phyloP scores from a whole-genome alignment of 1,140 invertebrate genomes.

The Drosophila auraria region DNA sequence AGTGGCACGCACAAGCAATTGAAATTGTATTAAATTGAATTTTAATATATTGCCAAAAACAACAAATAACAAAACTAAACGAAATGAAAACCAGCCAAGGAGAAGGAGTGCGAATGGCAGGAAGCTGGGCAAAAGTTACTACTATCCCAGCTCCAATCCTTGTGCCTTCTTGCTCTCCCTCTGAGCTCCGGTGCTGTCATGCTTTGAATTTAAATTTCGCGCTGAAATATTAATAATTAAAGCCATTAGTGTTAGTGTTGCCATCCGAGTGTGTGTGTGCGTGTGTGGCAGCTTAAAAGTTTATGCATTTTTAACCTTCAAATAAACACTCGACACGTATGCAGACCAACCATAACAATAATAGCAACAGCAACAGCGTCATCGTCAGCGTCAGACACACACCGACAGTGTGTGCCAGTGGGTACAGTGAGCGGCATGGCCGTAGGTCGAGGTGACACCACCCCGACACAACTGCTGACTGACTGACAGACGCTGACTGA shows the following conservation, averaged over 20 bases:
- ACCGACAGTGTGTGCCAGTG: slow-evolving; percentile 3
- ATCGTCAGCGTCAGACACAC: slow-evolving; percentile 1
- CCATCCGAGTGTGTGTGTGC: slow-evolving; percentile 17
- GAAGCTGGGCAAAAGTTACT: background rate
- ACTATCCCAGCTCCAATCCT: background rate
- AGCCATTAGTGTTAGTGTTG: slow-evolving; percentile 51
- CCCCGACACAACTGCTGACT: background rate
- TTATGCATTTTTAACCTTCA: slow-evolving; percentile 77
- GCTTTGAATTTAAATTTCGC: slow-evolving; percentile 75
- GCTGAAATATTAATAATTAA: slow-evolving; percentile 79
- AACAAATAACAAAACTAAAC: slow-evolving; percentile 56
- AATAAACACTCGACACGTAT: slow-evolving; percentile 63
- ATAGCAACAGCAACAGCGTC: slow-evolving; percentile 13
- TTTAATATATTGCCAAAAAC: slow-evolving; percentile 73
- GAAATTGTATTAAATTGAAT: slow-evolving; percentile 82
- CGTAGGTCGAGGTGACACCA: background rate
- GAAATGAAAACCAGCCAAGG: slow-evolving; percentile 22
- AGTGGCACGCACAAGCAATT: slow-evolving; percentile 73
- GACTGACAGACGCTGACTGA: background rate
- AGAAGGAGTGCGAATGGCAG: slow-evolving; percentile 11
- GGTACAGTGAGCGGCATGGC: slow-evolving; percentile 16
- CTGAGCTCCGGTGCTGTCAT: slow-evolving; percentile 40
- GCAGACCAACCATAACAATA: slow-evolving; percentile 48
- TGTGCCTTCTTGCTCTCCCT: slow-evolving; percentile 4
- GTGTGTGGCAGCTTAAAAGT: slow-evolving; percentile 47